Evolutionary conservation across 2,888 invertebrate species (phyloP), one percentile per base, ranked within the genome.

Genomic region (Calliphora vomitoria): DNA sequence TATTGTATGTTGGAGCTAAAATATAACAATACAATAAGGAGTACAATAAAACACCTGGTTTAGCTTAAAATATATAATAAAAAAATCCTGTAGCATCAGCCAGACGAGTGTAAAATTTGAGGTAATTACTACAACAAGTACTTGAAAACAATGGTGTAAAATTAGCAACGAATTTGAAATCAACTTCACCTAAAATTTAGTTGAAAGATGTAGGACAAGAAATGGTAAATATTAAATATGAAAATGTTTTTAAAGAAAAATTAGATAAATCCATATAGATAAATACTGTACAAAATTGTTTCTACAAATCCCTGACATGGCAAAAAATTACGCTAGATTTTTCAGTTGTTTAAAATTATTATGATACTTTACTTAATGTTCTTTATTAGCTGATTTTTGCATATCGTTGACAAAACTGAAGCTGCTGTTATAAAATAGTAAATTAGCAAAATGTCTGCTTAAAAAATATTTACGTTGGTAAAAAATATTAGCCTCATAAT

Each of bases 121-220:
- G 82, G 82, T 66, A 82, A 82, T 82, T 82, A 82, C 74, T 82
- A 82, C 74, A 66, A 10, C 38, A 53, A 72, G 55, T 64, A 62
- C 41, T 8, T 41, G 1, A 0, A 8, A 15, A 38, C 15, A n/a
- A 0, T 11, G n/a, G n/a, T 3, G n/a, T 10, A 8, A 8, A 8
- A n/a, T 15, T 41, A 8, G 41, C n/a, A 25, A 20, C 58, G 8
- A 25, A 25, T 64, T 35, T 62, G 35, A 35, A 62, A 38, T 58
- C 18, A 8, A 20, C 6, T 20, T 8, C 13, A 62, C 47, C 25
- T 8, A 15, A 60, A 13, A 60, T 8, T 60, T 13, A 8, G 3
- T 60, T 53, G 53, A 18, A 53, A 53, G 5, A 25, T 25, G 1
- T 25, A 25, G 25, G 25, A 25, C 25, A 25, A 25, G 25, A 25